These are phyloP conservation scores for Sminthurinus aureus DNA, from an alignment of 2,888 invertebrate species.

Conservation along the genomic window DNA sequence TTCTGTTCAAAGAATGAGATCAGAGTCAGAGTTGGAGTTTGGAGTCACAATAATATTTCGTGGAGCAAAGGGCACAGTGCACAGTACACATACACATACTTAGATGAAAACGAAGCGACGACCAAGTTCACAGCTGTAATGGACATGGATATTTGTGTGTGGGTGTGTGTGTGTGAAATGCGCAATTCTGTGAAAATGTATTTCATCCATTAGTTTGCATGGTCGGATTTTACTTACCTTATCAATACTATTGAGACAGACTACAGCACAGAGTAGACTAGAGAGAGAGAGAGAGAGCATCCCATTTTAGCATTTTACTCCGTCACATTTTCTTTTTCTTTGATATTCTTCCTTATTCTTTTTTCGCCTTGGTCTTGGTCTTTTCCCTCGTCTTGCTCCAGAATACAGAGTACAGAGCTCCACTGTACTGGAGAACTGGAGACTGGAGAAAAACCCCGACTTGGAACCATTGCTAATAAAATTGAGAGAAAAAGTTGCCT, in stretches of 20 bases:
- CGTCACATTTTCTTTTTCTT: no score
- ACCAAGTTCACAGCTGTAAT: neutral
- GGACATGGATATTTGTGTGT: neutral
- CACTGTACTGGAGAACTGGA: neutral
- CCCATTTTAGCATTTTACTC: no score
- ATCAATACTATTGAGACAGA: conserved; percentile 6
- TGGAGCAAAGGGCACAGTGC: neutral
- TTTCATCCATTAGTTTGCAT: conserved; percentile 23
- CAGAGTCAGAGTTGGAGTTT: neutral
- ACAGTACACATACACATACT: no score
- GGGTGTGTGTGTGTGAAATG: neutral
- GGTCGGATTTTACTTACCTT: conserved; percentile 11
- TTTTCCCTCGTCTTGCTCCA: no score
- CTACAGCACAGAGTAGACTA: neutral
- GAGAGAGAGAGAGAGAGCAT: neutral
- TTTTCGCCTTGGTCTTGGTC: no score
- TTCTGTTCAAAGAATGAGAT: neutral
- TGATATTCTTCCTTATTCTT: no score
- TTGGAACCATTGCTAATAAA: conserved; percentile 37
- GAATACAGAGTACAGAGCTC: neutral
- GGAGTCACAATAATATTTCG: neutral
- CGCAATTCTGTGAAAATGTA: conserved; percentile 15
- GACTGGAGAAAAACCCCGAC: neutral
- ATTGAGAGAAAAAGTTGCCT: conserved; percentile 11
- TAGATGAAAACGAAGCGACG: neutral